Percentiles rank a stretch among this genome's conserved stretches.
Evolutionary conservation across 2,888 invertebrate genomes (phyloP).

Genomic region (Yponomeuta malinellus): DNA sequence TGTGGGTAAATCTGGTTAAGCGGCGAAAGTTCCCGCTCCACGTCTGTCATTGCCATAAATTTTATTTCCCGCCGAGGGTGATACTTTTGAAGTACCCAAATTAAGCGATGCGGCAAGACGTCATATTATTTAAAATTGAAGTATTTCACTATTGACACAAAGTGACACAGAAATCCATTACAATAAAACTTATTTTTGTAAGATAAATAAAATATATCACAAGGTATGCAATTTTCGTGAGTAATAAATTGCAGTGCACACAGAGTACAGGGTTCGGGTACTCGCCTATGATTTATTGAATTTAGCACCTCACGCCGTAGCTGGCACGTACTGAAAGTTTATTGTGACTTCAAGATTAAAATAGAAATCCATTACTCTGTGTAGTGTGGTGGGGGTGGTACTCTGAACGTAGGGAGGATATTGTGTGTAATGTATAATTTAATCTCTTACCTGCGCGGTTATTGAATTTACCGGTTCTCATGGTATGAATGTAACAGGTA

Average conservation of each 20-base stretch:
- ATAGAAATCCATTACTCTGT: slow-evolving; percentile 1
- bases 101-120: not conserved
- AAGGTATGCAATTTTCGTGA: not conserved
- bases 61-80: slow-evolving; percentile 4
- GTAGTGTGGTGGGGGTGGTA: not conserved
- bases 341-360: slow-evolving; percentile 6
- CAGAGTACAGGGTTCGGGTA: not conserved
- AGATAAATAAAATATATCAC: not conserved
- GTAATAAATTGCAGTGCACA: not conserved
- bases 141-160: not conserved
- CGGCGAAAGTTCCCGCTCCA: slow-evolving; percentile 1
- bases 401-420: not conserved
- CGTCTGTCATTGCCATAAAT: slow-evolving; percentile 10
- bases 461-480: not conserved
- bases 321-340: slow-evolving; percentile 2
- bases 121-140: not conserved
- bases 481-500: not conserved
- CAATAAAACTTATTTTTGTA: not conserved
- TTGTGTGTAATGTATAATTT: not conserved
- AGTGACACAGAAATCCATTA: not conserved
- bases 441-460: not conserved
- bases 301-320: not conserved
- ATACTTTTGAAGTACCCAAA: not conserved
- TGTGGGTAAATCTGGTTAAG: slow-evolving; percentile 6
- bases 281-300: slow-evolving; percentile 1